Percentiles rank a stretch among this genome's conserved stretches.
phyloP scores from a whole-genome alignment of 2,888 invertebrate species.

The Lasiommata megera region DNA sequence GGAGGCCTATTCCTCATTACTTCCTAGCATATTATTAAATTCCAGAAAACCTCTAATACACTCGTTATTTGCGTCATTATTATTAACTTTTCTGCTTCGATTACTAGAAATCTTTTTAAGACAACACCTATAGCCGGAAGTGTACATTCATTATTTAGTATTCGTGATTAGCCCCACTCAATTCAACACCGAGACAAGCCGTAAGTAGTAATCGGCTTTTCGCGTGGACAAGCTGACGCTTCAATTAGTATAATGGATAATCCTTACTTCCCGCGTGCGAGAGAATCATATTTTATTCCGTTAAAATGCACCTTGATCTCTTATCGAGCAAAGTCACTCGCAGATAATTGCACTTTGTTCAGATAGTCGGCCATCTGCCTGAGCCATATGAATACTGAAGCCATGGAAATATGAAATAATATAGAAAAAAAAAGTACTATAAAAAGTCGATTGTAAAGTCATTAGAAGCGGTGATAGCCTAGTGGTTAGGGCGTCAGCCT shows the following conservation, averaged over 20 bases:
- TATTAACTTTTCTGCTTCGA: background rate
- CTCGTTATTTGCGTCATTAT: no score
- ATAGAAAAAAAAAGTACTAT: no score
- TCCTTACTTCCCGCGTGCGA: slow-evolving; percentile 31
- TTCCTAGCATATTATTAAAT: no score
- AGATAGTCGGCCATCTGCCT: no score
- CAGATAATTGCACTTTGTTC: no score
- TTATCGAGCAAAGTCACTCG: background rate
- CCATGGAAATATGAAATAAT: no score
- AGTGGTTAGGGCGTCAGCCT: no score
- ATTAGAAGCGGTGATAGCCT: no score
- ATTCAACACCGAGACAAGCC: slow-evolving; percentile 45
- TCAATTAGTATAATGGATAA: slow-evolving; percentile 73
- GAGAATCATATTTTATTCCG: slow-evolving; percentile 7
- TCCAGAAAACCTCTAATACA: no score
- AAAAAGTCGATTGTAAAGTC: no score
- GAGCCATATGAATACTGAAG: no score
- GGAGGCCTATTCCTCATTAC: no score
- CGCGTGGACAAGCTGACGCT: slow-evolving; percentile 60
- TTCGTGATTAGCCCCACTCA: slow-evolving; percentile 62
- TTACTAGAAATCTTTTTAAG: background rate
- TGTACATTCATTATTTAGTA: slow-evolving; percentile 53
- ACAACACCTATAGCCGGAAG: slow-evolving; percentile 18
- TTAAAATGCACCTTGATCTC: background rate
- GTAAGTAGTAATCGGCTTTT: slow-evolving; percentile 49